phyloP scores from a whole-genome alignment of 1,140 invertebrate genomes.

The Oscheius sp. region DNA sequence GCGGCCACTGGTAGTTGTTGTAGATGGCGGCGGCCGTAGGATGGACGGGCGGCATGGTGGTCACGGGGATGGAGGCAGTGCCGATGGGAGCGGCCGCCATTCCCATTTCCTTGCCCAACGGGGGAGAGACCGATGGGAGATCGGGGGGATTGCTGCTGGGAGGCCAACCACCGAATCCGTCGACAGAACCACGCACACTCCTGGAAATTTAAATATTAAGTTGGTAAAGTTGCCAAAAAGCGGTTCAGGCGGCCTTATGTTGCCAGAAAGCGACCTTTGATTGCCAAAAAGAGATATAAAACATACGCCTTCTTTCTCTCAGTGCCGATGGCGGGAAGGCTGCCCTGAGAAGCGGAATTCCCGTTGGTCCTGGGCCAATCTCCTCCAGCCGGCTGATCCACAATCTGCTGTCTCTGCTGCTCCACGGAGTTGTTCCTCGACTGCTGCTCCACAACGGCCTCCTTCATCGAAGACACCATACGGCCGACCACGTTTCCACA shows the following conservation, averaged over 20 bases:
- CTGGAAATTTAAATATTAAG: no score
- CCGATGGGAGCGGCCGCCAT: neutral
- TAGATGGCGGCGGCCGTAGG: slow-evolving; percentile 13
- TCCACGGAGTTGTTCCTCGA: neutral
- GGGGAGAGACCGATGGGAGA: slow-evolving; percentile 21
- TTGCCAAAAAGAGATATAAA: neutral
- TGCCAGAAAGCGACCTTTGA: no score
- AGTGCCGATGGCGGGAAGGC: slow-evolving; percentile 13
- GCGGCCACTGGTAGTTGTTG: slow-evolving; percentile 9
- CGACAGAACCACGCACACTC: neutral
- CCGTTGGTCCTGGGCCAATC: neutral
- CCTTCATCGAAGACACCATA: neutral
- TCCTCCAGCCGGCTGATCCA: neutral
- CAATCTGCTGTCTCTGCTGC: neutral
- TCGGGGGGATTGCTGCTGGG: slow-evolving; percentile 38
- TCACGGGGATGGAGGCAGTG: neutral
- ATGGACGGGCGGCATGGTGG: neutral
- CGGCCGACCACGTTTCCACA: slow-evolving; percentile 24
- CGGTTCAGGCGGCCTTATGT: no score
- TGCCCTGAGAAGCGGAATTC: neutral
- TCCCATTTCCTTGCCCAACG: neutral
- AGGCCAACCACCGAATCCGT: slow-evolving; percentile 33
- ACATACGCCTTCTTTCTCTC: slow-evolving; percentile 20
- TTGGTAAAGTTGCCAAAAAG: no score
- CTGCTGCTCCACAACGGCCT: no score